Evolutionary conservation across 2,888 invertebrate species (phyloP).

Genomic region (Ectemnius continuus): DNA sequence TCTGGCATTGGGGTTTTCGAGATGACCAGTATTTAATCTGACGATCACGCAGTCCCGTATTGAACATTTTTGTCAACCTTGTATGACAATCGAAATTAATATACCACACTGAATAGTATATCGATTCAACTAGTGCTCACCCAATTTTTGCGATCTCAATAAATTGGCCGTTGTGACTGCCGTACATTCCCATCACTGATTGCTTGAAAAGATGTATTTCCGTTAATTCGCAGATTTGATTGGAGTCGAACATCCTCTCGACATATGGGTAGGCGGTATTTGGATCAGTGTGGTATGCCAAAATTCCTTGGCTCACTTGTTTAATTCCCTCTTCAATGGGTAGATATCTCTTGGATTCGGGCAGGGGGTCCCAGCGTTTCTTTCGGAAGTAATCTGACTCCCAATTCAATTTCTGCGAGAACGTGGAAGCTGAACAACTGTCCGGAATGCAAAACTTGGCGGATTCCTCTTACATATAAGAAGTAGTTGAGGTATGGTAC

Average conservation of each 20-base stretch:
- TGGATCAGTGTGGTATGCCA: constrained; percentile 72
- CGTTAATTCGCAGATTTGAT: constrained; percentile 69
- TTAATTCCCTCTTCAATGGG: constrained; percentile 64
- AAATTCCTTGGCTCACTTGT: constrained; percentile 63
- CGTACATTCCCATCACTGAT: constrained; percentile 59
- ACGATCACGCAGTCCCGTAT: constrained; percentile 65
- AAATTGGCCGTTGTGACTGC: constrained; percentile 67
- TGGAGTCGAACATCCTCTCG: constrained; percentile 65
- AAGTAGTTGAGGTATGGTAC: constrained; percentile 63
- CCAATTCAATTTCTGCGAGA: constrained; percentile 62
- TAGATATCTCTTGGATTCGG: constrained; percentile 62
- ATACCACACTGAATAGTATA: neutral
- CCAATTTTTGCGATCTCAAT: constrained; percentile 69
- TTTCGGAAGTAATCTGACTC: constrained; percentile 66
- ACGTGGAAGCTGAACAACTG: neutral
- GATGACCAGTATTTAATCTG: constrained; percentile 68
- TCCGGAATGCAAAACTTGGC: neutral
- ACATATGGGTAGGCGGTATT: constrained; percentile 70
- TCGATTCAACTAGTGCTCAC: constrained; percentile 43
- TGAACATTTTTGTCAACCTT: constrained; percentile 65
- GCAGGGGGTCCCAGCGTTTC: constrained; percentile 66
- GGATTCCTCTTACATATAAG: constrained; percentile 52
- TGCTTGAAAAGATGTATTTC: constrained; percentile 68
- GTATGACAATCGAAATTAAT: neutral
- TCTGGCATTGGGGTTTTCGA: constrained; percentile 67